Evolutionary conservation across 1,140 invertebrate genomes (phyloP).

Genomic region (Trinorchestia longiramus): DNA sequence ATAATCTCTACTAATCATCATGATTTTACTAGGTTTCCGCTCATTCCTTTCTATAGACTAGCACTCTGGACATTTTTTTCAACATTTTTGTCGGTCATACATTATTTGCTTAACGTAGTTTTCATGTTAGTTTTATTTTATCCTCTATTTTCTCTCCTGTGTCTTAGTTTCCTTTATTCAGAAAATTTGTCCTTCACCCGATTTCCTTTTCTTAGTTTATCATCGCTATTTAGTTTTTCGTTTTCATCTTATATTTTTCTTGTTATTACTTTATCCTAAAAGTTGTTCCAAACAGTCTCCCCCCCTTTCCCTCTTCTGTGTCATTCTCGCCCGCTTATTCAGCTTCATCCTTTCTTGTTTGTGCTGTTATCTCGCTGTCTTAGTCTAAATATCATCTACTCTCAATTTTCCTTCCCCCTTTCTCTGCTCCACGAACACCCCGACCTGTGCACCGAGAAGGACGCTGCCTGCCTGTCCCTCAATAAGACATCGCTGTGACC

Average conservation of each 20-base stretch:
- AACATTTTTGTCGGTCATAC: background rate
- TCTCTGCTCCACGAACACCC: background rate
- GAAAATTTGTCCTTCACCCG: too few relatives aligned
- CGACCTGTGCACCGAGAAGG: background rate
- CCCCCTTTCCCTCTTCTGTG: background rate
- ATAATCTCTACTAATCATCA: too few relatives aligned
- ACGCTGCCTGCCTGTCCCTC: background rate
- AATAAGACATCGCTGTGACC: background rate
- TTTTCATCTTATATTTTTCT: background rate
- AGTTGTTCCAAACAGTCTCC: background rate
- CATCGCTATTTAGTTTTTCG: background rate
- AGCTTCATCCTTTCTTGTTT: background rate
- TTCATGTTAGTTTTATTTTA: background rate
- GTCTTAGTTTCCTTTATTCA: background rate
- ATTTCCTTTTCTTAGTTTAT: background rate
- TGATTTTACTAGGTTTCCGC: background rate
- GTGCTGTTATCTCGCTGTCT: background rate
- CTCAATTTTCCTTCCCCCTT: background rate
- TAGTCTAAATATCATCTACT: background rate
- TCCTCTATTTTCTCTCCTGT: background rate
- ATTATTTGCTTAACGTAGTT: background rate
- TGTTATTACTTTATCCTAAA: background rate
- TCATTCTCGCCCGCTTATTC: background rate
- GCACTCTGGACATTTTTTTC: background rate
- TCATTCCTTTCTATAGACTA: background rate